A percentile compares a stretch with the other conserved stretches of the same genome.
Evolutionary conservation across 2,113 vertebrate genomes (phyloP).

Genomic region (Struthidea cinerea): DNA sequence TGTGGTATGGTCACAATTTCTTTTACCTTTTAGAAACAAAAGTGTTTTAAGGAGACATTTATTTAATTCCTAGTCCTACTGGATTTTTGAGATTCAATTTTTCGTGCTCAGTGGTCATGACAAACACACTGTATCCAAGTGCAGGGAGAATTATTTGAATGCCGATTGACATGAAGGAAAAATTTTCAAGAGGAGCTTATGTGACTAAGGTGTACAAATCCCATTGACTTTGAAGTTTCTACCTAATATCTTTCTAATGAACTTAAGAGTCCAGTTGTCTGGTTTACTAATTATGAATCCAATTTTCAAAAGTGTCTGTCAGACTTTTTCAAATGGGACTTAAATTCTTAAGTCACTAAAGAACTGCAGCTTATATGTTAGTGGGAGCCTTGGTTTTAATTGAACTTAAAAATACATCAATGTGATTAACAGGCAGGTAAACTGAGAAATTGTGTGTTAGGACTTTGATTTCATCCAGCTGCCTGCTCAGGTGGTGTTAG

Average conservation of each 20-base stretch:
- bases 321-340: background rate
- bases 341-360: background rate
- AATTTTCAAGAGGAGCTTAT: slow-evolving; percentile 1
- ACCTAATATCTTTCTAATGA: slow-evolving; percentile 23
- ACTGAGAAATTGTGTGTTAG: background rate
- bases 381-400: background rate
- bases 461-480: background rate
- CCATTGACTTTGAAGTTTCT: slow-evolving; percentile 20
- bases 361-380: background rate
- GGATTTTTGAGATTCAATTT: background rate
- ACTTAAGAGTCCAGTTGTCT: slow-evolving; percentile 25
- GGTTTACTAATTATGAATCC: slow-evolving; percentile 4
- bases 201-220: slow-evolving; percentile 18
- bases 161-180: background rate
- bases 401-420: background rate
- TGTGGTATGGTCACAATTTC: background rate
- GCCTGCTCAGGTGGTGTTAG: background rate
- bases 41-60: background rate
- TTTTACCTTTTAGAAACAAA: slow-evolving; percentile 21
- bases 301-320: background rate
- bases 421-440: background rate
- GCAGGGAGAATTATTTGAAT: background rate
- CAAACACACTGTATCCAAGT: background rate
- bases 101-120: background rate
- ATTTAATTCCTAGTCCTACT: background rate